A percentile compares a stretch with the other conserved stretches of the same genome.
phyloP scores from a whole-genome alignment of 2,797 vertebrate genomes.

The Naso thynnoides region DNA sequence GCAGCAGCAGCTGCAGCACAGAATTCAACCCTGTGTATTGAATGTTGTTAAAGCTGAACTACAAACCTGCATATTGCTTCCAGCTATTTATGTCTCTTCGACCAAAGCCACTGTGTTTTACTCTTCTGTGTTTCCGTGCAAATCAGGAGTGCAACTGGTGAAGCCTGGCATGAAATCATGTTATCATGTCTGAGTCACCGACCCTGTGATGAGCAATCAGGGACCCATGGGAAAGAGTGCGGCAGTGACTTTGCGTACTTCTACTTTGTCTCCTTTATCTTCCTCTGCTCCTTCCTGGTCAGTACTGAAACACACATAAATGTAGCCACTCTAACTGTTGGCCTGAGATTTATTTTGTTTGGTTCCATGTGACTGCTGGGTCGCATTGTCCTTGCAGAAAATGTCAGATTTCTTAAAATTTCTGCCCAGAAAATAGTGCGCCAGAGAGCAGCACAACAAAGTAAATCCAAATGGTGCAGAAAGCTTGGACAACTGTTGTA shows the following conservation, averaged over 20 bases:
- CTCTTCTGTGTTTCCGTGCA: conserved; percentile 14
- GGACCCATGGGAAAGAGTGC: conserved; percentile 87
- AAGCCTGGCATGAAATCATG: conserved; percentile 99
- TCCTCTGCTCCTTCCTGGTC: conserved; percentile 97
- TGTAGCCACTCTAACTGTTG: not conserved
- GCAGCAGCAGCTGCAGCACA: no score
- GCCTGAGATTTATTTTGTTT: not conserved
- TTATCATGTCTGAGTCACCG: conserved; percentile 91
- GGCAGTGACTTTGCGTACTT: conserved; percentile 98
- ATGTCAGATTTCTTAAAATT: not conserved
- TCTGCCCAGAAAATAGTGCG: not conserved
- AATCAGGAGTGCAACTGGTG: conserved; percentile 95
- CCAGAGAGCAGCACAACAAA: not conserved
- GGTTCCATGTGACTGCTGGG: not conserved
- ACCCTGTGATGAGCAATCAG: conserved; percentile 87
- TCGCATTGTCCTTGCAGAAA: not conserved
- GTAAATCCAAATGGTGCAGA: not conserved
- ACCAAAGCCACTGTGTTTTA: conserved; percentile 10
- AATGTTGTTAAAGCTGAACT: not conserved
- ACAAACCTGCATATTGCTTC: not conserved
- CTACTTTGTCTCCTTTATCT: conserved; percentile 99
- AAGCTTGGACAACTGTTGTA: not conserved
- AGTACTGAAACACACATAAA: conserved; percentile 67
- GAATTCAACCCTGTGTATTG: not conserved
- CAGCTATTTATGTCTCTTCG: not conserved